Base-by-base conservation (phyloP, 2,113 vertebrate genomes). In the Sorex araneus region DNA sequence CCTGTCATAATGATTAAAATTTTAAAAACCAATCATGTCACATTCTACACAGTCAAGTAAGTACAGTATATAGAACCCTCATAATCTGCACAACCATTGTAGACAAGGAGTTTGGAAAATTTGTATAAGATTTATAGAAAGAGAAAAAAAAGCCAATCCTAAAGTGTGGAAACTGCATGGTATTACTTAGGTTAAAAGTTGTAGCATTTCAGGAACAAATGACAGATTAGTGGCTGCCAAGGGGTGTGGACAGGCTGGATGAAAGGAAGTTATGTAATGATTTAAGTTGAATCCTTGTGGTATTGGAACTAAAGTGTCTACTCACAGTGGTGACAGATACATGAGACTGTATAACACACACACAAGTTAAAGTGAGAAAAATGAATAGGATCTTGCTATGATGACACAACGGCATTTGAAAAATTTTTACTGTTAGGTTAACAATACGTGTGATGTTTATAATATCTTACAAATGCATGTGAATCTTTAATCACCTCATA, bases 21-120 rank as follows among this genome's bases (percentile, higher is more conserved):
- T 47, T 50, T 50, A 79, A 64, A 84, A 83, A 70, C 0, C 27
- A 63, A 23, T 2, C 43, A 30, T 91, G 28, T 66, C 2, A 11
- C 40, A 85, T 28, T n/a, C 64, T 45, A 77, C 40, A 9, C 1
- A 64, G 7, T 13, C 43, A 81, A 43, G 21, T 13, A 27, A 43
- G 12, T 0, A 0, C 34, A 74, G 1, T 74, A 18, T 50, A 10
- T 40, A 7, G 6, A 27, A n/a, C n/a, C 45, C 7, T 63, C 8
- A 25, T 45, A 9, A 50, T 70, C 18, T 89, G 57, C 7, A 15
- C 0, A 28, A 6, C 16, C 12, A 32, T 9, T 63, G 27, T 6
- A n/a, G 54, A 85, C n/a, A 90, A 47, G 3, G 57, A 87, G 12
- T 63, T 64, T 78, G 43, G 43, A 66, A 21, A 4, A 66, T 73